These are phyloP conservation scores for Hirtodrosophila alboralis DNA, from an alignment of 2,888 invertebrate genomes.

Conservation along the genomic window DNA sequence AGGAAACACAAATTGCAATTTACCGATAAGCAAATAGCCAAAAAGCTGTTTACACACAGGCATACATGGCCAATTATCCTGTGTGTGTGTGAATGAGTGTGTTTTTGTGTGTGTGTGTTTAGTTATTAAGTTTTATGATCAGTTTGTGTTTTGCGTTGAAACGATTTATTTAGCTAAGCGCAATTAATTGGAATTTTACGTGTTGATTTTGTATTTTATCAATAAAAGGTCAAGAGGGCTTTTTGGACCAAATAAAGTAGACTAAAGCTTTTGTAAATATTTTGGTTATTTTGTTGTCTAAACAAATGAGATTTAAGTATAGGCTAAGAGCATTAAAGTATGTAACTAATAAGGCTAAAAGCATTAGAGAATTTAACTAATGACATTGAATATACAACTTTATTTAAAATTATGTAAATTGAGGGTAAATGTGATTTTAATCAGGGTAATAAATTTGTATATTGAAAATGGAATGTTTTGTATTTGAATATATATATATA, in stretches of 20 bases:
- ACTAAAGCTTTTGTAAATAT: conserved; percentile 5
- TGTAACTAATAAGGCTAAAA: background rate
- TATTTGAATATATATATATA: no score
- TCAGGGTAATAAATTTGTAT: no score
- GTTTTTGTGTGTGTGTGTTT: conserved; percentile 38
- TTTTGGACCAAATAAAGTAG: background rate
- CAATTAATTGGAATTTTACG: conserved; percentile 81
- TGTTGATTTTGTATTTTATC: conserved; percentile 69
- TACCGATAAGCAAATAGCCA: conserved; percentile 78
- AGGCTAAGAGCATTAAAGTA: background rate
- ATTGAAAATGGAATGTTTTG: no score
- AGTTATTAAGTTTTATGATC: conserved; percentile 79
- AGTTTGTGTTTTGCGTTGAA: conserved; percentile 79
- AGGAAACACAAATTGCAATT: conserved; percentile 71
- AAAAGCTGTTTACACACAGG: conserved; percentile 70
- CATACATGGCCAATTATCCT: conserved; percentile 63
- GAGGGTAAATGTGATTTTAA: no score
- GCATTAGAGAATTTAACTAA: background rate
- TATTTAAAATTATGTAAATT: background rate
- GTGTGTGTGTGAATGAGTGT: conserved; percentile 5
- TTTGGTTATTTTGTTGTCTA: conserved; percentile 12
- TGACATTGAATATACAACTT: background rate
- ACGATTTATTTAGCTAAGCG: conserved; percentile 80
- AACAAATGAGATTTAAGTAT: conserved; percentile 9
- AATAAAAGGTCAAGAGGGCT: conserved; percentile 17